Evolutionary conservation across 2,113 vertebrate genomes (phyloP).

Genomic region (Ranitomeya variabilis): DNA sequence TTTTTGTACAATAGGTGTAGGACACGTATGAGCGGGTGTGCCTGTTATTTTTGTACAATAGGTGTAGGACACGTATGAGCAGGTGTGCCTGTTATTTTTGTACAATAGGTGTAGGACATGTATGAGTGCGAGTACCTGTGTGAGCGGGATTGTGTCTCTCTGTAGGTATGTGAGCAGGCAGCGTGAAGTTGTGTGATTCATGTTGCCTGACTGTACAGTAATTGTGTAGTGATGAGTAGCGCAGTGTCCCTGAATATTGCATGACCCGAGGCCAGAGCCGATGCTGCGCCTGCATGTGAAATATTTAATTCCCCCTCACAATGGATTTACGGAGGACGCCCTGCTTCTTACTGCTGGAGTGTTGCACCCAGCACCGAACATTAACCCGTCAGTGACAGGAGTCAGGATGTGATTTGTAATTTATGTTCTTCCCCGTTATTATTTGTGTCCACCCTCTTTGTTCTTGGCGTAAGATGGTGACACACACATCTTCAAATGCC

Average conservation of each 20-base stretch:
- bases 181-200: not conserved
- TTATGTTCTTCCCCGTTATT: not conserved
- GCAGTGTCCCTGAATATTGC: not conserved
- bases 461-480: not conserved
- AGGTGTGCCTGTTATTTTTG: not conserved
- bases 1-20: not conserved
- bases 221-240: not conserved
- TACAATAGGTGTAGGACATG: not conserved
- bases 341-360: not conserved
- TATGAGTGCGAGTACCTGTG: too few species aligned
- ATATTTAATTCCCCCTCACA: not conserved
- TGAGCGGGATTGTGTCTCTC: not conserved
- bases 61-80: not conserved
- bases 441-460: slow-evolving; percentile 1
- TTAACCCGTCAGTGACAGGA: not conserved
- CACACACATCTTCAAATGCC: not conserved
- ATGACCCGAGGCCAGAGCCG: not conserved
- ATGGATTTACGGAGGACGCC: not conserved
- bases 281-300: not conserved
- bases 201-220: not conserved
- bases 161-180: not conserved
- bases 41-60: not conserved
- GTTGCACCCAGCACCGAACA: not conserved
- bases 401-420: not conserved
- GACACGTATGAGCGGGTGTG: too few species aligned